Conservation (phyloP, 2,888 invertebrate genomes). For the Ypsolopha sequella region DNA sequence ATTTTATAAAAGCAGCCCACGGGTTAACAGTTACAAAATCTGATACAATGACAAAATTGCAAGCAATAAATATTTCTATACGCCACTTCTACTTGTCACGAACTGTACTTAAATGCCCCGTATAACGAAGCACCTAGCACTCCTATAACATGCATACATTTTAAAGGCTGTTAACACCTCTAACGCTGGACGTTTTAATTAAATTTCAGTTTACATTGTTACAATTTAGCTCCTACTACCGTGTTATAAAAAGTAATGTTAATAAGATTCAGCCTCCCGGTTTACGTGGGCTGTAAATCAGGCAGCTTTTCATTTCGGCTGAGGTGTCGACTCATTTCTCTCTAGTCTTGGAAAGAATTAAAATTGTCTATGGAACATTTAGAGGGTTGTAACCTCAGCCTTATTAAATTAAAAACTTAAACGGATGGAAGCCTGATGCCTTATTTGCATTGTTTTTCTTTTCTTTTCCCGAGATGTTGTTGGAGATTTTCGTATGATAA, state of each 20-base stretch:
- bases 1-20: no score
- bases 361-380: conserved; percentile 40
- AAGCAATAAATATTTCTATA: no score
- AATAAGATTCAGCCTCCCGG: conserved; percentile 54
- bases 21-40: no score
- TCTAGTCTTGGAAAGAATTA: conserved; percentile 47
- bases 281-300: conserved; percentile 62
- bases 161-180: conserved; percentile 56
- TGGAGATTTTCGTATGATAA: no score
- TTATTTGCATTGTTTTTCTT: background rate
- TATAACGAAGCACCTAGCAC: conserved; percentile 14
- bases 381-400: background rate
- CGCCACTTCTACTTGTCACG: no score
- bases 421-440: background rate
- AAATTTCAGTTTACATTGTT: conserved; percentile 61
- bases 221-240: conserved; percentile 47
- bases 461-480: no score
- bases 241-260: conserved; percentile 67
- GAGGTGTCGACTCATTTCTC: conserved; percentile 62
- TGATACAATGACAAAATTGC: no score
- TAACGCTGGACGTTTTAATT: conserved; percentile 60
- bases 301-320: conserved; percentile 58
- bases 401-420: conserved; percentile 2
- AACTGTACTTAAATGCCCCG: background rate
- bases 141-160: conserved; percentile 27